Conservation (phyloP, 2,888 invertebrate genomes). For the Megalurothrips usitatus region DNA sequence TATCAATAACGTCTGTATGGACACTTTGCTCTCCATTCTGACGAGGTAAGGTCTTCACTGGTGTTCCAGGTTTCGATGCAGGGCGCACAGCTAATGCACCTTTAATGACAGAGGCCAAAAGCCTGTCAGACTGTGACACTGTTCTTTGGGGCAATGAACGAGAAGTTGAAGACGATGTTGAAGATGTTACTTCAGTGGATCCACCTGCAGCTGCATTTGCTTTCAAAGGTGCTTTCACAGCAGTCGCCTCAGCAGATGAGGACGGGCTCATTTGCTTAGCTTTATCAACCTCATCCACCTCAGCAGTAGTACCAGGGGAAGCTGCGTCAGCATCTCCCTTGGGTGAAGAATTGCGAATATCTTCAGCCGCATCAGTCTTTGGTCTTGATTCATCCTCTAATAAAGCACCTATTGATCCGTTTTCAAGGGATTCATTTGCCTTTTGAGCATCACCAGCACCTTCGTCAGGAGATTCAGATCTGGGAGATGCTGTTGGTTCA, state of each 20-base stretch:
- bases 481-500: slow-evolving; percentile 75
- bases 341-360: slow-evolving; percentile 11
- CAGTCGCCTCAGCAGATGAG: slow-evolving; percentile 3
- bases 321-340: not conserved
- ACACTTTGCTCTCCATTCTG: slow-evolving; percentile 34
- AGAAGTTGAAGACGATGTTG: slow-evolving; percentile 4
- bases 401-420: slow-evolving; percentile 14
- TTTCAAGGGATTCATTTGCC: slow-evolving; percentile 32
- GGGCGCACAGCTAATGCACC: not conserved
- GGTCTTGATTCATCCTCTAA: slow-evolving; percentile 7
- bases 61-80: not conserved
- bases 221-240: not conserved
- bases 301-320: not conserved
- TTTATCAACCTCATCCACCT: slow-evolving; percentile 21
- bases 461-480: slow-evolving; percentile 56
- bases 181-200: slow-evolving; percentile 14
- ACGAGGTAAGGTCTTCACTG: slow-evolving; percentile 17
- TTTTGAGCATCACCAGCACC: slow-evolving; percentile 14
- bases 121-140: slow-evolving; percentile 3
- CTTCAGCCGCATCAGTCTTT: slow-evolving; percentile 30
- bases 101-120: slow-evolving; percentile 3
- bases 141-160: not conserved
- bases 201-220: not conserved
- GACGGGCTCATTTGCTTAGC: not conserved
- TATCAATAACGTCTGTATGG: slow-evolving; percentile 34